Conservation (phyloP, 1,140 invertebrate species). For the Plodia interpunctella region DNA sequence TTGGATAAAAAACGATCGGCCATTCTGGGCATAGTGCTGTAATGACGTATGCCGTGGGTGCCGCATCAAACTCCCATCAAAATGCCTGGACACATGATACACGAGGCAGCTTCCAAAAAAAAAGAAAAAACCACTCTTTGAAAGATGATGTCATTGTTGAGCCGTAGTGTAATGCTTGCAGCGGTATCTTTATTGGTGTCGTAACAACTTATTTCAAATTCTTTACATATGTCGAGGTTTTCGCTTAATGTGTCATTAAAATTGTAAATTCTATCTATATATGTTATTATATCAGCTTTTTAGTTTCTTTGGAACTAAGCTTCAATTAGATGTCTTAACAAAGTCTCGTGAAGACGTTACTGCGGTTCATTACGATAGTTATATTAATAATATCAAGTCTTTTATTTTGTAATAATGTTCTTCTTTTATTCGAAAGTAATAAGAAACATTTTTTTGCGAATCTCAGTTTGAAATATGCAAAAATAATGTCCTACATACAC, state of each 20-base stretch:
- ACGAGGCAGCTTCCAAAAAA: conserved; percentile 19
- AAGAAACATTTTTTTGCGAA: no score
- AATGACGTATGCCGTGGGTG: conserved; percentile 27
- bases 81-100: conserved; percentile 24
- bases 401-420: no score
- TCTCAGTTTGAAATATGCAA: no score
- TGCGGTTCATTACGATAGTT: no score
- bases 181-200: conserved; percentile 1
- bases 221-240: not conserved
- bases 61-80: conserved; percentile 39
- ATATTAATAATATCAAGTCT: no score
- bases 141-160: conserved; percentile 26
- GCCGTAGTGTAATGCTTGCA: not conserved
- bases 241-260: not conserved
- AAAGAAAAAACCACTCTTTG: conserved; percentile 18
- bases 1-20: conserved; percentile 23
- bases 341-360: no score
- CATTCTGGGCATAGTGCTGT: conserved; percentile 13
- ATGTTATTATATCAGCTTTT: no score
- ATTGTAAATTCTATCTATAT: no score
- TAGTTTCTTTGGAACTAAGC: no score
- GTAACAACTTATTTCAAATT: not conserved
- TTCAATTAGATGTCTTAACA: no score
- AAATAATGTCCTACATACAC: not conserved
- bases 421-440: no score